These are phyloP conservation scores for Saccostrea glomerata DNA, from an alignment of 1,140 invertebrate genomes.

Conservation along the genomic window DNA sequence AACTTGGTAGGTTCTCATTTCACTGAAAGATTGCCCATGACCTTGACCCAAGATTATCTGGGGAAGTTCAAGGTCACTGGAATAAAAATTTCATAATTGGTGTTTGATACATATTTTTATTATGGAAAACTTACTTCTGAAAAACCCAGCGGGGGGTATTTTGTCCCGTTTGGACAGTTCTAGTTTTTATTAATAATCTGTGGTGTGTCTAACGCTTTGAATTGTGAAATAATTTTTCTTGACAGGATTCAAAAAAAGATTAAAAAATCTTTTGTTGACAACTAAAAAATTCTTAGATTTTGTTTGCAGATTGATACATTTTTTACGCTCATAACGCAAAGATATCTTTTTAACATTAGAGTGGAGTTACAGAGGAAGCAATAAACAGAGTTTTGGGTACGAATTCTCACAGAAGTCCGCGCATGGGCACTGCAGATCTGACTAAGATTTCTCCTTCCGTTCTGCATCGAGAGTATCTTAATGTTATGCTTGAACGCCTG, in stretches of 20 bases:
- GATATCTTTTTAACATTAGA: slow-evolving; percentile 43
- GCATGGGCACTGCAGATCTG: slow-evolving; percentile 40
- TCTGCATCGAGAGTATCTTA: slow-evolving; percentile 46
- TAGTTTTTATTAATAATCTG: neutral
- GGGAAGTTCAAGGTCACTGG: no score
- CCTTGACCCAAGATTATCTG: no score
- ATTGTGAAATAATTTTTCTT: neutral
- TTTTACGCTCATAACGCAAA: neutral
- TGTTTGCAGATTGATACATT: no score
- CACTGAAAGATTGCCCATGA: no score
- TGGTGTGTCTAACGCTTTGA: slow-evolving; percentile 11
- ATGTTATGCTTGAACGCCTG: slow-evolving; percentile 48
- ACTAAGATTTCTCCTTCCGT: slow-evolving; percentile 46
- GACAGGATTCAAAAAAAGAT: neutral
- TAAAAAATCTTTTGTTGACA: no score
- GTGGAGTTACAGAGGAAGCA: slow-evolving; percentile 50
- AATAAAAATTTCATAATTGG: no score
- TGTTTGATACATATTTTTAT: no score
- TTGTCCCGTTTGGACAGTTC: no score
- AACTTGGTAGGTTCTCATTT: no score
- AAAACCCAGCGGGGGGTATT: no score
- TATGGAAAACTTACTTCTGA: no score
- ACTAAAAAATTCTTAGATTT: no score
- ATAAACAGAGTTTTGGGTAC: slow-evolving; percentile 41
- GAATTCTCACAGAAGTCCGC: slow-evolving; percentile 23